Evolutionary conservation across 1,140 invertebrate species (phyloP), one percentile per base, ranked within the genome.

Genomic region (Drosophila burlai): DNA sequence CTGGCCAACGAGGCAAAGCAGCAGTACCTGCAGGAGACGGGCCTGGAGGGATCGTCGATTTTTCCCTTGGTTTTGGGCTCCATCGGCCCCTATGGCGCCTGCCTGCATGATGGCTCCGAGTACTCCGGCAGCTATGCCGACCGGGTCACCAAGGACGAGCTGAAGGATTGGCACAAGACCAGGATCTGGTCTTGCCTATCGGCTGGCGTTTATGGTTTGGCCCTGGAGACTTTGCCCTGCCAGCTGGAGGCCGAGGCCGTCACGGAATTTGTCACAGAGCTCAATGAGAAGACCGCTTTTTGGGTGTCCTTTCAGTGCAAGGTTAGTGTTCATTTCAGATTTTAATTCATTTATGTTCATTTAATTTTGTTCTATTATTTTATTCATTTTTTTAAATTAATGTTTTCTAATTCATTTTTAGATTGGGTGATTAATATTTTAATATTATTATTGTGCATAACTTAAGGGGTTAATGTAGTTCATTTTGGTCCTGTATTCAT

Each of bases 181-280:
- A 94, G 97, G 29, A 95, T 99, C 10, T 93, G 95, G 61, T 95
- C 96, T 15, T 93, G 98, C 3, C 83, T 98, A 68, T 95, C 95
- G 43, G 71, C 64, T 5, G 97, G 97, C 13, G 96, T 97, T 3
- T 97, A 98, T 93, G 86, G 98, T 0, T 87, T 99, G 38, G 97
- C 97, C 11, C 93, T 99, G 67, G 98, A 99, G 93, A 99, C 98
- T 0, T 96, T 99, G 76, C 98, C 98, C 13, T 96, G 97, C 67
- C 62, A 91, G 16, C 94, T 95, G 55, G 98, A 99, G 93, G 98
- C 97, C 0, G 94, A 96, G 92, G 96, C 97, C 81, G 92, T 98
- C 2, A 94, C 97, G 4, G 95, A 97, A 49, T 92, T 98, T 26
- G 86, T 99, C 16, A 94, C 95, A 46, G 93, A 94, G 6, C 95